Base-by-base conservation (phyloP, 2,888 invertebrate species). In the Drosophila mayaguana region DNA sequence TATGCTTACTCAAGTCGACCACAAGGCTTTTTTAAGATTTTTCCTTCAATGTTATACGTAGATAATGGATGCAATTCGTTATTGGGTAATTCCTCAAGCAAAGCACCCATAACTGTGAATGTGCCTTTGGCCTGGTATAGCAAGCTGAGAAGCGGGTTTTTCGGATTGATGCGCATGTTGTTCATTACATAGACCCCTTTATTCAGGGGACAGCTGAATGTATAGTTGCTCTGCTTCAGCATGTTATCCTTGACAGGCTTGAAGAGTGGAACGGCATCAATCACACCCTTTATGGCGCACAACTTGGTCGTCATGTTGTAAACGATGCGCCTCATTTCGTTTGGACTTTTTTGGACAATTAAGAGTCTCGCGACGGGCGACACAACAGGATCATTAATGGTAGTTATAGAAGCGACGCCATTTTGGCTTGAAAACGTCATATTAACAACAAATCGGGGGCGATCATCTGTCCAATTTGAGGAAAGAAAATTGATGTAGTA, bases 201-300 rank as follows among this genome's bases (percentile, higher is more conserved):
- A 0, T 62, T 64, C 6, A 91, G 43, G 5, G 90, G 90, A 48
- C 90, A 91, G 34, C 70, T 74, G n/a, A 91, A 63, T 4, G 89
- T 63, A 50, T 80, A 85, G 57, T 89, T 89, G 42, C 85, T 78
- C 25, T 84, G 76, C 57, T 75, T 91, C 0, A 90, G 43, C 51
- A 81, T 61, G 16, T 64, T 74, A n/a, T 81, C 78, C 54, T 74
- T 75, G 36, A 59, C 78, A 3, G 89, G 72, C 45, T 91, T 81
- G 22, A 91, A 76, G 7, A 91, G 71, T 7, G 91, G 90, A 2
- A 90, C 73, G 4, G 80, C 61, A 36, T 84, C 89, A 3, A 90
- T 50, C 7, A 82, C 55, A 2, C 55, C 40, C 18, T 78, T 73
- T 28, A 89, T 18, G 8, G 75, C 72, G 43, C 88, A 89, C 14